Conservation (phyloP, 2,113 vertebrate species). For the Mobula hypostoma region DNA sequence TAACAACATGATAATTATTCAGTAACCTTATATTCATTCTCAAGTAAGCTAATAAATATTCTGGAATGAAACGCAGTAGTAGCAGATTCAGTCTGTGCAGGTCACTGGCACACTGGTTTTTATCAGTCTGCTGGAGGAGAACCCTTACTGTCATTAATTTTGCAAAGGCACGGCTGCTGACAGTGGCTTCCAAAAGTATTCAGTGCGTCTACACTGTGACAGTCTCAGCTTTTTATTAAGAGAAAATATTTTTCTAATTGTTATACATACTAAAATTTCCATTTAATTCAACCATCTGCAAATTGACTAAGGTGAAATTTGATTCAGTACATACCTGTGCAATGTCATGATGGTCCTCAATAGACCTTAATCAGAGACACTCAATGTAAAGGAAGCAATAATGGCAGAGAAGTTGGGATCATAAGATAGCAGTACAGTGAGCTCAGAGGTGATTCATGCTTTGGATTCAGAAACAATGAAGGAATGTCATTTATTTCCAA, state of each 20-base stretch:
- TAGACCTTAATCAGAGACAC: background rate
- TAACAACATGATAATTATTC: background rate
- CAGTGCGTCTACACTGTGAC: background rate
- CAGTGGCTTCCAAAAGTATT: background rate
- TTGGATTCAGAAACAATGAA: no score
- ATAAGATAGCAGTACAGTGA: no score
- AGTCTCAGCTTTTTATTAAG: background rate
- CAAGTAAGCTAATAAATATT: background rate
- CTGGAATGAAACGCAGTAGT: background rate
- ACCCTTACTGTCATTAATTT: background rate
- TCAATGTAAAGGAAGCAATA: background rate
- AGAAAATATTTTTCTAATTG: background rate
- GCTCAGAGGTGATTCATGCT: no score
- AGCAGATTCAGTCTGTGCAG: background rate
- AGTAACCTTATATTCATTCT: background rate
- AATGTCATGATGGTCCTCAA: background rate
- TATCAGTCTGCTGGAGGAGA: background rate
- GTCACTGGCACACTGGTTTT: background rate
- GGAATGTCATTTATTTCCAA: no score
- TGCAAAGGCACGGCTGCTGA: background rate
- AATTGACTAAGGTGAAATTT: background rate
- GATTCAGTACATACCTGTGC: background rate
- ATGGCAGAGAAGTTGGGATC: no score
- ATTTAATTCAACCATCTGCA: background rate
- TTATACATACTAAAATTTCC: background rate